Evolutionary conservation across 2,888 invertebrate genomes (phyloP).

Genomic region (Synergus japonicus): DNA sequence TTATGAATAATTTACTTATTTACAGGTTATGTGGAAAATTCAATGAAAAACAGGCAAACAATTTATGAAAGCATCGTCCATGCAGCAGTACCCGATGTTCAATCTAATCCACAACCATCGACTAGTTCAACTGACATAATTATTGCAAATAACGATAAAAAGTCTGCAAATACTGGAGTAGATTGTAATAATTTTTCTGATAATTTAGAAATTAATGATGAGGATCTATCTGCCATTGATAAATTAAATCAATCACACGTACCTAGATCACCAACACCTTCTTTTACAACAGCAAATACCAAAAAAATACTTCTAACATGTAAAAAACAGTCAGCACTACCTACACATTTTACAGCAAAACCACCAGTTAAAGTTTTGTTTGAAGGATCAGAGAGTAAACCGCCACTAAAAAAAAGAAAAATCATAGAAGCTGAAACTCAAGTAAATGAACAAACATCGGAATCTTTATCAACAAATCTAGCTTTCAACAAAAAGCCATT

Average conservation of each 20-base stretch:
- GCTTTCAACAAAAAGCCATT: no score
- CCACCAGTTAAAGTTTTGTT: neutral
- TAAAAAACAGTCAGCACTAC: neutral
- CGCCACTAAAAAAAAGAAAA: no score
- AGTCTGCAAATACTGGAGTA: no score
- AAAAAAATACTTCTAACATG: neutral
- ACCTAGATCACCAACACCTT: neutral
- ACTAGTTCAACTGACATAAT: no score
- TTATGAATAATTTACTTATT: conserved; percentile 40
- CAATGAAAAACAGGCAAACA: conserved; percentile 41
- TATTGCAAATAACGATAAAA: no score
- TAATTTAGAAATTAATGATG: neutral
- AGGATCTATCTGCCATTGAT: neutral
- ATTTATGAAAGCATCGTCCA: neutral
- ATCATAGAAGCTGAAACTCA: no score
- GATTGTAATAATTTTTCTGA: no score
- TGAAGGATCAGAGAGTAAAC: neutral
- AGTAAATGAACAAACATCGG: no score
- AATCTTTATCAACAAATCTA: no score
- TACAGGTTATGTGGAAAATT: conserved; percentile 48
- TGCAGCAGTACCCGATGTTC: no score
- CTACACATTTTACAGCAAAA: conserved; percentile 3
- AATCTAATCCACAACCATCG: no score
- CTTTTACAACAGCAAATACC: neutral
- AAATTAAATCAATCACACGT: neutral